Base-by-base conservation (phyloP, 1,140 invertebrate genomes). In the Drosophila leontia region DNA sequence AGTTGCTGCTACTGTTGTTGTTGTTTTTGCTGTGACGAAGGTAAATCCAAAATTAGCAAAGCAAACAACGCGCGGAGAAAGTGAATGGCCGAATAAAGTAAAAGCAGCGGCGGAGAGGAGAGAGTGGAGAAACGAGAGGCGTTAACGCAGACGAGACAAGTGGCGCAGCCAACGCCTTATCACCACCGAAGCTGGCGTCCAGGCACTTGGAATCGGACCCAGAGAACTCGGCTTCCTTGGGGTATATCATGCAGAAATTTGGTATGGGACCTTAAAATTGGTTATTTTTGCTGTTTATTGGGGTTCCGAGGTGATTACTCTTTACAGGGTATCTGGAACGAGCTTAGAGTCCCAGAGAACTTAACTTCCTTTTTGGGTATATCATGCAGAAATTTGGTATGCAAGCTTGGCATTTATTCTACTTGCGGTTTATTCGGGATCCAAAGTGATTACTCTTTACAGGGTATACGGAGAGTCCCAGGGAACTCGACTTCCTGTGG, bases 21-120 rank as follows among this genome's bases (percentile, higher is more conserved):
- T 37, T 55, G 35, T 23, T 61, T 19, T 19, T 34, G 50, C 39
- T 55, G 59, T 29, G 60, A 63, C 69, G 70, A 62, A 74, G 72
- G 47, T 56, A 77, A 69, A 57, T 77, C 74, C 75, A 34, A 87
- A 87, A 88, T 88, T 88, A 90, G 84, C 84, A 90, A 88, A 90
- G 84, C 74, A 90, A 90, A 90, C 75, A 86, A 47, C 74, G 68
- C 75, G 74, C 41, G 81, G 84, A 90, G 84, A 88, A 88, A 88
- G 84, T 88, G 84, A 90, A 88, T 90, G 85, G 68, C 81, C 85
- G 77, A 69, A 67, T 74, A 78, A 88, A 75, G 84, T 90, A 88
- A 88, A 88, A 88, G 83, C 84, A 80, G 57, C 50, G 53, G 60
- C 42, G 64, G 69, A 47, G 57, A 57, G 61, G 32, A 17, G 35